Conservation (phyloP, 2,888 invertebrate genomes). For the Trichopoda pennipes region DNA sequence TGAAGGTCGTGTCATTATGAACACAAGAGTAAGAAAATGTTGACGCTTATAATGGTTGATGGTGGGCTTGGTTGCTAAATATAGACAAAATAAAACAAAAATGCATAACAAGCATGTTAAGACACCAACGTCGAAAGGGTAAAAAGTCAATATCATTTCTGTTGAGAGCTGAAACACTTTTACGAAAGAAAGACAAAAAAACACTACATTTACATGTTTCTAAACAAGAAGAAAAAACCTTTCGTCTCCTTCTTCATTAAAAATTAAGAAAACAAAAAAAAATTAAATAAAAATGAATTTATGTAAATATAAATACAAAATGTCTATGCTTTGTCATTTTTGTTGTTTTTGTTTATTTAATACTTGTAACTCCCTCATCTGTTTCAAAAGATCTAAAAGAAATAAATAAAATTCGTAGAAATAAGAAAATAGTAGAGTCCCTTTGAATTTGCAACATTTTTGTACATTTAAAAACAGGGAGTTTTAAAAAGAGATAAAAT, state of each 20-base stretch:
- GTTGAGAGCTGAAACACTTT: conserved; percentile 17
- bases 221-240: neutral
- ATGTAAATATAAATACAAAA: conserved; percentile 11
- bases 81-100: conserved; percentile 1
- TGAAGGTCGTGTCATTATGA: conserved; percentile 65
- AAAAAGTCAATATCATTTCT: conserved; percentile 52
- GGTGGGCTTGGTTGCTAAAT: conserved; percentile 33
- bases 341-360: conserved; percentile 26
- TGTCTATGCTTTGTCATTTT: neutral
- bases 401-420: neutral
- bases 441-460: neutral
- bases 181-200: conserved; percentile 1
- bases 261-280: conserved; percentile 24
- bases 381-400: neutral
- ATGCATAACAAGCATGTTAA: neutral
- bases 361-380: conserved; percentile 28
- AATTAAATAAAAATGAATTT: neutral
- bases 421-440: neutral
- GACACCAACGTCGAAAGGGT: conserved; percentile 40
- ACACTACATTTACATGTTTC: conserved; percentile 22
- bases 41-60: conserved; percentile 18
- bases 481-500: neutral
- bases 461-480: neutral
- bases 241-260: conserved; percentile 29
- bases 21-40: conserved; percentile 23